phyloP scores from a whole-genome alignment of 2,888 invertebrate species.

The Folsomia candida region DNA sequence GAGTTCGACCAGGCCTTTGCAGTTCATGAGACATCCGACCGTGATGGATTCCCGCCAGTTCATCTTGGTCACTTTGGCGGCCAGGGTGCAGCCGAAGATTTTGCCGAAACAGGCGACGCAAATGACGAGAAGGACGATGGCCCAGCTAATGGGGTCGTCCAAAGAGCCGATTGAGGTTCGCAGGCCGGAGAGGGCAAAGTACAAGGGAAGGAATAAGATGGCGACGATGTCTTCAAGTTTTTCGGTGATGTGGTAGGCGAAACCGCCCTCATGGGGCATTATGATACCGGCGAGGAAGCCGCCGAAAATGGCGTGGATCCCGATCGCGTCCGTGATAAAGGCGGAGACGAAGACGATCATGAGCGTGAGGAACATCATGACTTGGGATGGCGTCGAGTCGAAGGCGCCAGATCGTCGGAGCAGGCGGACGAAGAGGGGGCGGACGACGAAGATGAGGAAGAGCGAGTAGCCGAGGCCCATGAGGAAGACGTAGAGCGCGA shows the following conservation, averaged over 20 bases:
- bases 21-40: conserved; percentile 41
- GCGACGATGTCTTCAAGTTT: conserved; percentile 39
- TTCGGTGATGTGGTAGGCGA: conserved; percentile 35
- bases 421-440: conserved; percentile 28
- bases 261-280: conserved; percentile 39
- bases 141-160: conserved; percentile 31
- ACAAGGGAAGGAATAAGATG: conserved; percentile 37
- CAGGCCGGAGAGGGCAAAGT: conserved; percentile 38
- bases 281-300: conserved; percentile 35
- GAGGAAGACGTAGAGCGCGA: conserved; percentile 38
- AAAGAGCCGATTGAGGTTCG: conserved; percentile 33
- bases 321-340: conserved; percentile 41
- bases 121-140: conserved; percentile 30
- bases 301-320: conserved; percentile 43
- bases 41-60: conserved; percentile 36
- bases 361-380: conserved; percentile 30
- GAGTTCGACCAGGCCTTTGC: conserved; percentile 41
- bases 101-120: conserved; percentile 38
- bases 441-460: conserved; percentile 25
- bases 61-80: conserved; percentile 28
- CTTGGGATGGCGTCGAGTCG: conserved; percentile 22
- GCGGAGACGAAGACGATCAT: conserved; percentile 32
- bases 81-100: conserved; percentile 37
- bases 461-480: conserved; percentile 32
- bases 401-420: conserved; percentile 24